These are phyloP conservation scores for Rhyacophila evoluta DNA, from an alignment of 2,888 invertebrate species.

Conservation along the genomic window DNA sequence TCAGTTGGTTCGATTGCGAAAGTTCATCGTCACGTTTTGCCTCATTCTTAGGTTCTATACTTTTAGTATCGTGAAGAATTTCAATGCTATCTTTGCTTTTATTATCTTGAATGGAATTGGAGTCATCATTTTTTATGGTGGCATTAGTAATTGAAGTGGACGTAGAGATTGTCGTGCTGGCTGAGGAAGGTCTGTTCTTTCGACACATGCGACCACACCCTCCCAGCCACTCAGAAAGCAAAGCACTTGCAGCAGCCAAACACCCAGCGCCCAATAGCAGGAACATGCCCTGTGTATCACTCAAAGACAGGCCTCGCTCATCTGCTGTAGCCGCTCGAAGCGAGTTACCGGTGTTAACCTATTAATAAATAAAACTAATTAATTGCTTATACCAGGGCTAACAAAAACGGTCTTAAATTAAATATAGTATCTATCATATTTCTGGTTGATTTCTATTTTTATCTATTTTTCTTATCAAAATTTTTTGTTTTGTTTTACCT, in stretches of 20 bases:
- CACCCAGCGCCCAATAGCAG: constrained; percentile 79
- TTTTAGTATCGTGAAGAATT: neutral
- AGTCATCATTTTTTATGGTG: neutral
- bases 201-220: constrained; percentile 75
- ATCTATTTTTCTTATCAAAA: too few species aligned
- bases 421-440: too few species aligned
- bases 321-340: constrained; percentile 68
- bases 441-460: too few species aligned
- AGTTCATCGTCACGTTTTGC: neutral
- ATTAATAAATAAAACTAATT: too few species aligned
- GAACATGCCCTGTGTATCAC: constrained; percentile 88
- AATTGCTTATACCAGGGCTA: too few species aligned
- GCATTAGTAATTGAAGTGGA: neutral
- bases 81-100: neutral
- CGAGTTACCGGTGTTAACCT: constrained; percentile 64
- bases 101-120: neutral
- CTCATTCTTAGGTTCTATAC: neutral
- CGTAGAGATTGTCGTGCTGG: constrained; percentile 29
- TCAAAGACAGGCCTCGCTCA: constrained; percentile 80
- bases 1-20: neutral
- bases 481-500: too few species aligned
- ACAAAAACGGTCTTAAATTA: too few species aligned
- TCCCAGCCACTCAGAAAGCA: constrained; percentile 79
- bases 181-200: constrained; percentile 56
- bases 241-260: constrained; percentile 72